phyloP scores from a whole-genome alignment of 2,888 invertebrate genomes.

The Glomeris marginata region DNA sequence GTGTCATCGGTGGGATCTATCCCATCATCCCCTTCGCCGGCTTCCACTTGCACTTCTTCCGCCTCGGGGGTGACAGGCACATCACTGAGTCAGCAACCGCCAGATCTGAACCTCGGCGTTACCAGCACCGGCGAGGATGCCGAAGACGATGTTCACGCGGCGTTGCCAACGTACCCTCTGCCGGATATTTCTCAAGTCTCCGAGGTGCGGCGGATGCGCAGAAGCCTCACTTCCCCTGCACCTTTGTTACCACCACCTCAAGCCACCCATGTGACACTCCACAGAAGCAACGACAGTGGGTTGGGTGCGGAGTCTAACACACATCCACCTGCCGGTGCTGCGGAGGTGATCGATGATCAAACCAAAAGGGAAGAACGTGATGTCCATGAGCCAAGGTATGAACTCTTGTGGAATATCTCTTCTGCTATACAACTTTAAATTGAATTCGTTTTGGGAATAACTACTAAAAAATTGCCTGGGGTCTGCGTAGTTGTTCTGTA shows the following conservation, averaged over 20 bases:
- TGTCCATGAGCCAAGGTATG: neutral
- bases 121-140: neutral
- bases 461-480: too few species aligned
- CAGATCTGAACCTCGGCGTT: conserved; percentile 1
- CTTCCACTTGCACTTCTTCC: conserved; percentile 7
- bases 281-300: conserved; percentile 82
- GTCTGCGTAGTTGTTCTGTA: too few species aligned
- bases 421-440: neutral
- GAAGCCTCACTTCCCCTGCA: conserved; percentile 15
- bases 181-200: conserved; percentile 1
- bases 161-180: neutral
- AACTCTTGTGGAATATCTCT: neutral
- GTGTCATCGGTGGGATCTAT: neutral
- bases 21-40: conserved; percentile 14
- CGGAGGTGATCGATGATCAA: too few species aligned
- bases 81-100: conserved; percentile 7
- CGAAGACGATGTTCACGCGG: neutral
- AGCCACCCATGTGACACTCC: conserved; percentile 34
- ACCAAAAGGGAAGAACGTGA: conserved; percentile 38
- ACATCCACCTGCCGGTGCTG: conserved; percentile 58
- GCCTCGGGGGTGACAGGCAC: conserved; percentile 1
- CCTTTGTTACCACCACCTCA: conserved; percentile 6
- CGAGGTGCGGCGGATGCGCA: conserved; percentile 6
- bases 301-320: conserved; percentile 57
- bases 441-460: too few species aligned